Base-by-base conservation (phyloP, 2,888 invertebrate genomes). In the Chesias legatella region DNA sequence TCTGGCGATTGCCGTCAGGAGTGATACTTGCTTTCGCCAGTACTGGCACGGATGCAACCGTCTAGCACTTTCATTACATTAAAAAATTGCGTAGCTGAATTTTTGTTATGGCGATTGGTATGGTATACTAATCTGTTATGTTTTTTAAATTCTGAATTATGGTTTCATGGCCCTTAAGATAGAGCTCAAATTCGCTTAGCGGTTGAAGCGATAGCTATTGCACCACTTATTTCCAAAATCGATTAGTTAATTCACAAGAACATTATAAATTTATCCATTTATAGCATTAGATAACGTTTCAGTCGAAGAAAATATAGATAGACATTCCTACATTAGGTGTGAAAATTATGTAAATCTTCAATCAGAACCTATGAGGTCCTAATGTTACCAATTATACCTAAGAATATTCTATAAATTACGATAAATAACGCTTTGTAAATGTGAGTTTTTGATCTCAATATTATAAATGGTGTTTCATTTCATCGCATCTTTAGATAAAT, bases 1-100 rank as follows among this genome's bases (percentile, higher is more conserved):
- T n/a, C n/a, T n/a, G n/a, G 57, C 79, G 85, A 0, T 63, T 86
- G 23, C 79, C 86, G 3, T 86, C 86, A 74, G 88, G 88, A 88
- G 82, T 76, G 48, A 60, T 82, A 35, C 67, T 79, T 39, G 86
- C 88, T 86, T 88, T 85, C 63, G 79, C 81, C 85, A 85, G 10
- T 45, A 48, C 35, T 88, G 88, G 88, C 85, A 86, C 63, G 84
- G 48, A 86, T 84, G 85, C 85, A 50, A 31, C 38, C 43, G 3
- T 31, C 17, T 26, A 13, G 41, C 34, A n/a, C 34, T 32, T 41
- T 39, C 21, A 27, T 33, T 43, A 31, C 42, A 56, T 39, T 28
- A 24, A 10, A 28, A 32, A 57, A 36, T 41, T 48, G 51, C 49
- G 30, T 38, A 13, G 3, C 13, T 17, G 13, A 17, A 17, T 17